Evolutionary conservation across 2,113 vertebrate genomes (phyloP), one percentile per base, ranked within the genome.

Genomic region (Syngnathoides biaculeatus): DNA sequence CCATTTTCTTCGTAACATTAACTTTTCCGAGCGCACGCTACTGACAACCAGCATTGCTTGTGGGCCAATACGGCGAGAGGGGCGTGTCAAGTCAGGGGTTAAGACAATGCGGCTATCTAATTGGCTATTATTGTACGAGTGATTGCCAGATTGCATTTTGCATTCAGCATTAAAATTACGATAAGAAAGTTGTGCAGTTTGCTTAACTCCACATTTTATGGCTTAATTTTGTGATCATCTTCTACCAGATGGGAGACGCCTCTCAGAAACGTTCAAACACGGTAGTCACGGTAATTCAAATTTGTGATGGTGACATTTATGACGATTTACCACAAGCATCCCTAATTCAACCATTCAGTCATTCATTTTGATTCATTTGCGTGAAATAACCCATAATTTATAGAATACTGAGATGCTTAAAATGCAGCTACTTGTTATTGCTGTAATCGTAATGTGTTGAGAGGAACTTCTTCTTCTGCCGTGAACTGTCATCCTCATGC

Each of bases 381-480:
- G 14, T 5, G 53, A 56, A 56, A 27, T 56, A 27, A 56, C 30
- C 13, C 30, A 26, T 24, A 10, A 27, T 26, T 15, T 56, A 56
- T 27, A 26, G 27, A 14, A 56, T 17, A 12, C 53, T 15, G 53
- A 56, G 24, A 56, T 15, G 22, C 59, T 17, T 43, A 42, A 62
- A 62, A 35, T 56, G 15, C 53, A 52, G 26, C 53, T 17, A 30
- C 24, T 39, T 10, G 17, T 59, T n/a, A 35, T 38, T n/a, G 30
- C 19, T 39, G 27, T 59, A 19, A 15, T 35, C 38, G 1, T 39
- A 24, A 13, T 58, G 9, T 20, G 27, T 59, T 20, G 30, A 59
- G 11, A 59, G 57, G 35, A 58, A 58, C 27, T 35, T 35, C n/a
- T 60, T 39, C 58, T 60, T 39, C 55, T 78, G 69, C 75, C 77